A percentile compares a stretch with the other conserved stretches of the same genome.
phyloP scores from a whole-genome alignment of 2,888 invertebrate species.

The Tachina grossa region DNA sequence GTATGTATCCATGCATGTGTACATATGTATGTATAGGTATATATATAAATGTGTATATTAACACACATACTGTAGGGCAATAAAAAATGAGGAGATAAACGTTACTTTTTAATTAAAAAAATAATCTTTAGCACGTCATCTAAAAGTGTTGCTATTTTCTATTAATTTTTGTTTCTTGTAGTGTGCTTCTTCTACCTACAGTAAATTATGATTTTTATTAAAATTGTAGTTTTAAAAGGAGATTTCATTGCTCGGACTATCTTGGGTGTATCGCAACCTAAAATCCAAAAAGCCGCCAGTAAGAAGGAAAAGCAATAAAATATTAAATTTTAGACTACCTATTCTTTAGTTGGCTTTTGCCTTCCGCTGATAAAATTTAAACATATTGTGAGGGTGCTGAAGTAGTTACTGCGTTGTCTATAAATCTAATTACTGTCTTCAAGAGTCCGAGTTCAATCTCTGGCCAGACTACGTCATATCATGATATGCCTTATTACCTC shows the following conservation, averaged over 20 bases:
- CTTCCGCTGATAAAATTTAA: no score
- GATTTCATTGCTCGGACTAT: slow-evolving; percentile 16
- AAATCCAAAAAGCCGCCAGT: no score
- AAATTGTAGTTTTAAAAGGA: slow-evolving; percentile 15
- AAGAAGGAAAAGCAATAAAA: no score
- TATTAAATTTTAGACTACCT: no score
- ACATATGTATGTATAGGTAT: no score
- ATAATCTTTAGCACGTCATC: slow-evolving; percentile 71
- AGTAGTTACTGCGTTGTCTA: no score
- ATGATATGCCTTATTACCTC: no score
- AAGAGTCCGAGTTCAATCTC: no score
- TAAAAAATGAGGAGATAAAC: slow-evolving; percentile 40
- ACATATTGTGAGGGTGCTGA: no score
- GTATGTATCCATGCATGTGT: background rate
- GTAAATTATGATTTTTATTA: slow-evolving; percentile 36
- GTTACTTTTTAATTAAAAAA: slow-evolving; percentile 65
- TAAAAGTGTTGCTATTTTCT: slow-evolving; percentile 64
- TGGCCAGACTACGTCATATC: no score
- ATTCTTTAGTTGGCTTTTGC: no score
- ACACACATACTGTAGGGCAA: slow-evolving; percentile 1
- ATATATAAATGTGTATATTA: background rate
- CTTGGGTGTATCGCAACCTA: background rate
- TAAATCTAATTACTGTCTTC: no score
- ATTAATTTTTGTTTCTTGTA: slow-evolving; percentile 49
- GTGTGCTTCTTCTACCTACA: slow-evolving; percentile 1